Evolutionary conservation across 2,888 invertebrate species (phyloP).

Genomic region (Macrophya alboannulata): DNA sequence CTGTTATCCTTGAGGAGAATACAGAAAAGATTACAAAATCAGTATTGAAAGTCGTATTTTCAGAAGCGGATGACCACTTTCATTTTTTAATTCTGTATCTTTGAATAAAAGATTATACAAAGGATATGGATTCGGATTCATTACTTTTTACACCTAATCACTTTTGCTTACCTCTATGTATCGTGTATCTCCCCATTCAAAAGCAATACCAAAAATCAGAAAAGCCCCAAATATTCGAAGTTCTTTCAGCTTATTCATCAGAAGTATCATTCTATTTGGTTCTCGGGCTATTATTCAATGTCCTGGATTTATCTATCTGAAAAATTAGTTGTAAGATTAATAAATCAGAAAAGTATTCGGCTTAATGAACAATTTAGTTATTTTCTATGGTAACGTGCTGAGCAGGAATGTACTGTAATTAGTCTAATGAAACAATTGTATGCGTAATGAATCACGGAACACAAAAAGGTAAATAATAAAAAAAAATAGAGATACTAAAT

Average conservation of each 20-base stretch:
- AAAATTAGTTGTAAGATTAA: neutral
- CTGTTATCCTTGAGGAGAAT: slow-evolving; percentile 23
- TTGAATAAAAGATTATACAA: neutral
- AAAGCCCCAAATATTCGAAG: slow-evolving; percentile 28
- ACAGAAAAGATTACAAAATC: slow-evolving; percentile 19
- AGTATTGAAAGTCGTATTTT: slow-evolving; percentile 45
- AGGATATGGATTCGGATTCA: neutral
- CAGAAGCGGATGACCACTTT: slow-evolving; percentile 63
- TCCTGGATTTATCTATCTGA: neutral
- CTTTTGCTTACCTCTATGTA: slow-evolving; percentile 72
- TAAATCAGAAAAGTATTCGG: neutral
- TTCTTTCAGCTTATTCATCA: slow-evolving; percentile 24
- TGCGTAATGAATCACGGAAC: neutral
- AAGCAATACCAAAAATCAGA: slow-evolving; percentile 16
- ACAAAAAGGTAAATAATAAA: neutral
- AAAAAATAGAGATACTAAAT: neutral
- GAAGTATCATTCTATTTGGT: slow-evolving; percentile 21
- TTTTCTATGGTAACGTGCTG: neutral
- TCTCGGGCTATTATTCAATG: neutral
- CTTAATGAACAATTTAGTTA: neutral
- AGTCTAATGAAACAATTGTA: neutral
- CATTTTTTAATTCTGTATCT: slow-evolving; percentile 28
- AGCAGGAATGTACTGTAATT: neutral
- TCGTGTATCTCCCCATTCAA: slow-evolving; percentile 62
- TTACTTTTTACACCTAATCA: neutral